Evolutionary conservation across 2,113 vertebrate species (phyloP).

Genomic region (Corvus cornix): DNA sequence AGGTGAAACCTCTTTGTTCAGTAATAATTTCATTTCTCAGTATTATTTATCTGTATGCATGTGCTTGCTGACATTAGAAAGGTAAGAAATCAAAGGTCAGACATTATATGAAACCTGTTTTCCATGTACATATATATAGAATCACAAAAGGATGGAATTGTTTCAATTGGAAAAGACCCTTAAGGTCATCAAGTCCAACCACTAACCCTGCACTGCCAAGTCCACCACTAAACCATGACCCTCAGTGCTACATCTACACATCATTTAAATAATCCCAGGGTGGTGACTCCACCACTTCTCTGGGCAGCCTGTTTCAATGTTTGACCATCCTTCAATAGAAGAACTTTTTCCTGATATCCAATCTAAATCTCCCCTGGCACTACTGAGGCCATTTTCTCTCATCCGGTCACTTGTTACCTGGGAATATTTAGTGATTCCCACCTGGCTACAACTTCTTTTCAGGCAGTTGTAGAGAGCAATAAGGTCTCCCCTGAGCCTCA

Average conservation of each 20-base stretch:
- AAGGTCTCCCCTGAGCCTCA: background rate
- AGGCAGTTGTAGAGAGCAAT: background rate
- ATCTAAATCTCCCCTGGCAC: background rate
- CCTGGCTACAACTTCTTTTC: background rate
- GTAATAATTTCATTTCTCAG: background rate
- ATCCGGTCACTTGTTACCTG: background rate
- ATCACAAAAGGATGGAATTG: background rate
- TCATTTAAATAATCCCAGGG: background rate
- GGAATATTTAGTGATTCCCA: rapidly evolving
- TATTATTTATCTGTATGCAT: background rate
- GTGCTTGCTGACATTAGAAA: background rate
- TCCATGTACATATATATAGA: background rate
- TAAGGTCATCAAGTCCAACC: background rate
- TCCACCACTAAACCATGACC: background rate
- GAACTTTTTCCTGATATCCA: background rate
- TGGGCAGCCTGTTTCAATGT: background rate
- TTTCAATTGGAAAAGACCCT: background rate
- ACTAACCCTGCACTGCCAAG: background rate
- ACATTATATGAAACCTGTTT: background rate
- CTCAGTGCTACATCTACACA: background rate
- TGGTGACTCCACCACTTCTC: background rate
- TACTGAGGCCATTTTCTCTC: background rate
- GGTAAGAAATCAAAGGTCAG: background rate
- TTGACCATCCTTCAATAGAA: background rate
- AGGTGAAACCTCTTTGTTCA: background rate